Evolutionary conservation across 2,113 vertebrate genomes (phyloP).

Genomic region (Urocolius indicus): DNA sequence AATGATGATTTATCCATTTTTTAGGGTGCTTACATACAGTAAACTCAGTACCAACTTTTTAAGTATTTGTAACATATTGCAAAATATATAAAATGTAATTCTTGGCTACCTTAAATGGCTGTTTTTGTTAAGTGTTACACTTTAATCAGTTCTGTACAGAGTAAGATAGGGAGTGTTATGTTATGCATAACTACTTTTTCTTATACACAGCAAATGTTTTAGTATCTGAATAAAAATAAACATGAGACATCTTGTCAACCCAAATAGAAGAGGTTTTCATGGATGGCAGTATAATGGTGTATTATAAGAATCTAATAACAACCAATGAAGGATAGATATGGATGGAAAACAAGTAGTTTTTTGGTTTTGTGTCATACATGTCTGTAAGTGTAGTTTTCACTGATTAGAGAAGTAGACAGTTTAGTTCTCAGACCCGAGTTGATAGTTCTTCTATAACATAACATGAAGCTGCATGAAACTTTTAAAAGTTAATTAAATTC

Average conservation of each 20-base stretch:
- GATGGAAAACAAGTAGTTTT: neutral
- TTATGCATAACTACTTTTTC: neutral
- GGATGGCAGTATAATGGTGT: neutral
- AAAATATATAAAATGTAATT: neutral
- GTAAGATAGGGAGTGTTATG: neutral
- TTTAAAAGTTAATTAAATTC: conserved; percentile 50
- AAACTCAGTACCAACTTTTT: neutral
- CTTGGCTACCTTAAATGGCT: neutral
- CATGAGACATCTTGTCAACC: neutral
- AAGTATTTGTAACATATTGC: neutral
- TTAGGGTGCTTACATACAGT: neutral
- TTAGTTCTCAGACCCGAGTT: neutral
- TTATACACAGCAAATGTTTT: neutral
- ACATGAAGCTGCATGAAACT: neutral
- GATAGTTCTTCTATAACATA: neutral
- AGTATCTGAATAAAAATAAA: neutral
- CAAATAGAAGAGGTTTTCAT: neutral
- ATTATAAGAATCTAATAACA: neutral
- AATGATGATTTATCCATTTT: neutral
- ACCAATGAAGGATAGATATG: neutral
- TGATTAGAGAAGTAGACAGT: neutral
- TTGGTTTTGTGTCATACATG: neutral
- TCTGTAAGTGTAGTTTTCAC: neutral
- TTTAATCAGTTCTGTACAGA: neutral
- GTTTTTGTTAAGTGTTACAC: neutral